Evolutionary conservation across 2,888 invertebrate genomes (phyloP), one percentile per base, ranked within the genome.

Genomic region (Trypoxylon attenuatum): DNA sequence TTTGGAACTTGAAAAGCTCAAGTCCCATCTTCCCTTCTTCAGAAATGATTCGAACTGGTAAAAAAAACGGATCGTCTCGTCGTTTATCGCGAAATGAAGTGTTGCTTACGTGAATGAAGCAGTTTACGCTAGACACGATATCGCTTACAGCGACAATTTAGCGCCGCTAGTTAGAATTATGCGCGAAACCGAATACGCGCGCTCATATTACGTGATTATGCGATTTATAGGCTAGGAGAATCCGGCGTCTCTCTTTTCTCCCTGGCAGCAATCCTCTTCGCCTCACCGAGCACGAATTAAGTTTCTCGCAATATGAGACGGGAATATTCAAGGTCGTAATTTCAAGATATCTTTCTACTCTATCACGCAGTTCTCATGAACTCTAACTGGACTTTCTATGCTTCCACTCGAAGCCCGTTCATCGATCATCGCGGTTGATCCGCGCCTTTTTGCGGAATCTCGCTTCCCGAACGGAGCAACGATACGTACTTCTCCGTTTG

Each of bases 251-350:
- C 18, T 46, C 45, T 41, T 57, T 16, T 25, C 38, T 13, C 5
- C 15, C 52, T 3, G n/a, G 13, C n/a, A 10, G 1, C n/a, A 21
- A 15, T 13, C 27, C 15, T 16, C 27, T 22, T 13, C 39, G 38
- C 29, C 51, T 46, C 57, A 49, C 47, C 21, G 50, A 25, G 64
- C 68, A 73, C 69, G 69, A 76, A 79, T 81, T 72, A 79, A 76
- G 69, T 77, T 74, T 71, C 76, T 64, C 71, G 83, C 78, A 80
- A 82, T 76, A 76, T 77, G 78, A 83, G 80, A 82, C 79, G 77
- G 54, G 67, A 73, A 77, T 74, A 71, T 63, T 72, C 82, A 76
- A 78, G 75, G 75, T 79, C 79, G 77, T 82, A 82, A 82, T 78
- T 81, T 71, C 54, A 63, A 54, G 50, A 66, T 71, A 69, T 67